Evolutionary conservation across 2,888 invertebrate genomes (phyloP), one percentile per base, ranked within the genome.

Genomic region (Arenicola marina): DNA sequence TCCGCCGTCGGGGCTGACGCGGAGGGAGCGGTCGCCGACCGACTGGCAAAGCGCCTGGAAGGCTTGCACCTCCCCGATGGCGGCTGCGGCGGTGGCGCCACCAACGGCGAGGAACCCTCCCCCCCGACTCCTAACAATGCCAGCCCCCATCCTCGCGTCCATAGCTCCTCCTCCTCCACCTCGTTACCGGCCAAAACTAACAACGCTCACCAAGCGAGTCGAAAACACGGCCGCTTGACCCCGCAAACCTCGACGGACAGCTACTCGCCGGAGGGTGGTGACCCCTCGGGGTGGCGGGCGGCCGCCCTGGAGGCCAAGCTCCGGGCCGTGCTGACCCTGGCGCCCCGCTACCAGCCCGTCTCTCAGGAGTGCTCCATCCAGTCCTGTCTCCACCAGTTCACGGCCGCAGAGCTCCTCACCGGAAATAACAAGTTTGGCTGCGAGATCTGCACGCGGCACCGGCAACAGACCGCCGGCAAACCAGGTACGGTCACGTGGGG

Each of bases 381-480:
- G 75, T 92, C 94, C 0, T 96, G 95, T 80, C 88, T 98, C 58
- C 91, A 92, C 77, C 92, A 94, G 81, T 97, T 97, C 84, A 96
- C 95, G 0, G 90, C 91, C 0, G 87, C 92, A 21, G 97, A 98
- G 81, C 85, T 94, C 26, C 89, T 98, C 84, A 92, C 91, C 0
- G 96, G 93, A 0, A 91, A 90, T 80, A 97, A 98, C 83, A 92
- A 92, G 84, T 95, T 97, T 54, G 90, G 91, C 60, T 98, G 98
- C 83, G 92, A 93, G 77, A 88, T 89, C 51, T 98, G 98, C 84
- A 56, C 56, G 15, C 28, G 32, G 53, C 29, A 24, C n/a, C n/a
- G n/a, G n/a, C n/a, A n/a, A n/a, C n/a, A n/a, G n/a, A n/a, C n/a
- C n/a, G n/a, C n/a, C n/a, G n/a, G n/a, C n/a, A n/a, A n/a, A n/a